phyloP scores from a whole-genome alignment of 2,797 vertebrate species.

The Sphenopsis melanotis region DNA sequence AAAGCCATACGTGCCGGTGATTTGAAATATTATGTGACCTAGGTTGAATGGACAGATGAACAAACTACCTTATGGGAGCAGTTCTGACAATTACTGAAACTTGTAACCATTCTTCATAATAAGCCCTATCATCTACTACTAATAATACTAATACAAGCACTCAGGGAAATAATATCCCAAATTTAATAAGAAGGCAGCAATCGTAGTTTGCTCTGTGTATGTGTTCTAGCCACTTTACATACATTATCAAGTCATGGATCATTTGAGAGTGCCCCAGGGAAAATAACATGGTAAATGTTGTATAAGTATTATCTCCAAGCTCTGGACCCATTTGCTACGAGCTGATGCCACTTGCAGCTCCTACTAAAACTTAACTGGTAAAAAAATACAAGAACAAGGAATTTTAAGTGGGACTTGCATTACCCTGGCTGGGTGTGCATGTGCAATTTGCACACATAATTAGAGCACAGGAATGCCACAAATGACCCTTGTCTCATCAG shows the following conservation, averaged over 20 bases:
- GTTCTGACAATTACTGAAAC: conserved; percentile 36
- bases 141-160: conserved; percentile 19
- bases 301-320: conserved; percentile 29
- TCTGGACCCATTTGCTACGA: neutral
- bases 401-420: neutral
- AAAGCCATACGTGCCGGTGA: neutral
- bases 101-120: conserved; percentile 16
- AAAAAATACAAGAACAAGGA: neutral
- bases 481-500: conserved; percentile 4
- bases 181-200: conserved; percentile 41
- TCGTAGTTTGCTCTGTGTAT: conserved; percentile 7
- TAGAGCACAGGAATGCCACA: neutral
- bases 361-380: neutral
- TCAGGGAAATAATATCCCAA: conserved; percentile 36
- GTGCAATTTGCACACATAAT: neutral
- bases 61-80: neutral
- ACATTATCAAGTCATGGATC: conserved; percentile 57
- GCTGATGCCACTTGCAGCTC: neutral
- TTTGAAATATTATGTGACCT: neutral
- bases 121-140: neutral
- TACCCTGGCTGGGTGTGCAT: neutral
- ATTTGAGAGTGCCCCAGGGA: conserved; percentile 31
- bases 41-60: neutral
- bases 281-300: conserved; percentile 37
- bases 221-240: conserved; percentile 22